phyloP scores from a whole-genome alignment of 2,113 vertebrate genomes.

The Hipposideros armiger region DNA sequence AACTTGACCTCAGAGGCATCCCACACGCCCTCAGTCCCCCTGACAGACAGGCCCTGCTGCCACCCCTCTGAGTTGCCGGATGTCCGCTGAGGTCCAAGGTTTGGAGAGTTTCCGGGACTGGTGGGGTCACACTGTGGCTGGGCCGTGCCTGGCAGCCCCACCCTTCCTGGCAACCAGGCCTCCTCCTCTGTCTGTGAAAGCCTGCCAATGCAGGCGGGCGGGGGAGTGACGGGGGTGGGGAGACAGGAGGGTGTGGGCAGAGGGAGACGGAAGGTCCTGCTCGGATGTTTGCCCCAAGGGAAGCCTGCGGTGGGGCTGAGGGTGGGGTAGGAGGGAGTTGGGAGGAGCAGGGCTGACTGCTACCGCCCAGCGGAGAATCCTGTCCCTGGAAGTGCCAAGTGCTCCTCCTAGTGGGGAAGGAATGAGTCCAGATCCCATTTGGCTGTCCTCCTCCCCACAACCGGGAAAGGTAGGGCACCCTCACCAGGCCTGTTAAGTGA shows the following conservation, averaged over 20 bases:
- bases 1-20: slow-evolving; percentile 26
- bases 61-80: slow-evolving; percentile 60
- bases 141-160: slow-evolving; percentile 72
- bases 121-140: slow-evolving; percentile 62
- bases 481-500: rapidly evolving
- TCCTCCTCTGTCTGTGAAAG: slow-evolving; percentile 57
- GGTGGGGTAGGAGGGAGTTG: rapidly evolving
- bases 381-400: background rate
- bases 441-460: no score
- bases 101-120: slow-evolving; percentile 76
- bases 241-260: background rate
- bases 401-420: slow-evolving; percentile 71
- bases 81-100: slow-evolving; percentile 55
- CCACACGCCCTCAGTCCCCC: background rate
- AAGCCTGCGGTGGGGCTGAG: background rate
- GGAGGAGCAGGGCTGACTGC: background rate
- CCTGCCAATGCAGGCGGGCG: slow-evolving; percentile 33
- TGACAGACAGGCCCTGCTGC: background rate
- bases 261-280: slow-evolving; percentile 29
- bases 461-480: rapidly evolving
- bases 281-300: background rate
- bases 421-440: rapidly evolving
- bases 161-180: slow-evolving; percentile 81
- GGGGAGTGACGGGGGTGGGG: background rate
- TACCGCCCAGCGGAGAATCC: background rate